These are phyloP conservation scores for Selene dorsalis DNA, from an alignment of 2,797 vertebrate genomes.

Conservation along the genomic window DNA sequence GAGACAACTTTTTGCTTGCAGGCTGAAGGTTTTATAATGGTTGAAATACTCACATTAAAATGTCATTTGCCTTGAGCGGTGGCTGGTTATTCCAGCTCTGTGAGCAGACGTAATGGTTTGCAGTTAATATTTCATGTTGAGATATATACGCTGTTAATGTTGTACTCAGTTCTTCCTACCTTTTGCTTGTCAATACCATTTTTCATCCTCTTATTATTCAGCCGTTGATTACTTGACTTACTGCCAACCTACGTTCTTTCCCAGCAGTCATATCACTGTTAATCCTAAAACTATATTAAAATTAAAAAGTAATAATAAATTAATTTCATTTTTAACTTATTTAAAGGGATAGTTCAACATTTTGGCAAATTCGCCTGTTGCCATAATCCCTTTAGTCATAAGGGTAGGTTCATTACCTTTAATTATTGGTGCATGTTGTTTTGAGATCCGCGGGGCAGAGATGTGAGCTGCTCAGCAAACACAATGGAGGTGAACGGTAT, in stretches of 20 bases:
- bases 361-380: too few species aligned
- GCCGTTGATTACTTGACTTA: conserved; percentile 3
- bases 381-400: too few species aligned
- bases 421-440: too few species aligned
- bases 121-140: conserved; percentile 68
- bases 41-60: conserved; percentile 62
- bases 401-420: too few species aligned
- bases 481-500: too few species aligned
- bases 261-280: not conserved
- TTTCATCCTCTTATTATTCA: conserved; percentile 30
- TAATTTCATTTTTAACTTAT: too few species aligned
- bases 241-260: not conserved
- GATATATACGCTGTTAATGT: conserved; percentile 35
- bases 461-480: too few species aligned
- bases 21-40: conserved; percentile 47
- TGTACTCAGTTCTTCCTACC: not conserved
- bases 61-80: conserved; percentile 51
- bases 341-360: too few species aligned
- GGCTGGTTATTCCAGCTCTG: conserved; percentile 47
- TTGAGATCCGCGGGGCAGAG: too few species aligned
- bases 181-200: not conserved
- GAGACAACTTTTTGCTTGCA: conserved; percentile 43
- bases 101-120: conserved; percentile 41
- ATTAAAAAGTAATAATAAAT: not conserved
- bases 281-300: not conserved